Percentiles rank a stretch among this genome's conserved stretches.
Evolutionary conservation across 2,888 invertebrate species (phyloP).

Genomic region (Ecliptopera silaceata): DNA sequence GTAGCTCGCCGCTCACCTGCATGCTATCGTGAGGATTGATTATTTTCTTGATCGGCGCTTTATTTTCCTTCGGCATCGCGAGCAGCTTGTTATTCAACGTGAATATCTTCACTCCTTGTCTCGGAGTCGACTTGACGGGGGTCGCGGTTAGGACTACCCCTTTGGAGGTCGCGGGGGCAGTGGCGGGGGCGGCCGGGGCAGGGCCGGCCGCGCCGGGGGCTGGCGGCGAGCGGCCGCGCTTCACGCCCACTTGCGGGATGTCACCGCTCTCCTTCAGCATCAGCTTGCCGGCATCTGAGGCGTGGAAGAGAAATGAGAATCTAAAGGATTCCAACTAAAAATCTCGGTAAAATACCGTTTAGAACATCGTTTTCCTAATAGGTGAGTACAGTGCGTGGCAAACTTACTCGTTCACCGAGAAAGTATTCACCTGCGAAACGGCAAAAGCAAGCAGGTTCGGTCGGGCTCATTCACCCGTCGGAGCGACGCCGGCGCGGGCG

Average conservation of each 20-base stretch:
- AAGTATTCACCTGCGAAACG: too few species aligned
- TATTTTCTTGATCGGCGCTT: slow-evolving; percentile 42
- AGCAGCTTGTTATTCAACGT: slow-evolving; percentile 53
- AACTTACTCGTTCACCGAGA: too few species aligned
- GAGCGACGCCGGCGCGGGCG: too few species aligned
- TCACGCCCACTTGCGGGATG: slow-evolving; percentile 10
- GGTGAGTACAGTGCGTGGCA: too few species aligned
- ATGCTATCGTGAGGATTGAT: slow-evolving; percentile 42
- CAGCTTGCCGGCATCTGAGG: slow-evolving; percentile 89
- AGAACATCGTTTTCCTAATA: too few species aligned
- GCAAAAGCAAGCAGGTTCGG: too few species aligned
- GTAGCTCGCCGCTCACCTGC: slow-evolving; percentile 19
- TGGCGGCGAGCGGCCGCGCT: slow-evolving; percentile 1
- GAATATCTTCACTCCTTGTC: slow-evolving; percentile 58
- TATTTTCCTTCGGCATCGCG: slow-evolving; percentile 30
- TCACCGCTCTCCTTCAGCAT: slow-evolving; percentile 83
- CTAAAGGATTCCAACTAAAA: too few species aligned
- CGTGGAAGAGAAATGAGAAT: too few species aligned
- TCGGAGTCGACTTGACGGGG: slow-evolving; percentile 50
- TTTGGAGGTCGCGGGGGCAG: slow-evolving; percentile 4
- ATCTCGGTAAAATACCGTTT: too few species aligned
- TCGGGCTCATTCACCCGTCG: too few species aligned
- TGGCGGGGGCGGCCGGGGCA: neutral
- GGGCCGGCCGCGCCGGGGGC: neutral
- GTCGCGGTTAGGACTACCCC: slow-evolving; percentile 53